These are phyloP conservation scores for Pogonomyrmex barbatus DNA, from an alignment of 1,140 invertebrate genomes.

Conservation along the genomic window DNA sequence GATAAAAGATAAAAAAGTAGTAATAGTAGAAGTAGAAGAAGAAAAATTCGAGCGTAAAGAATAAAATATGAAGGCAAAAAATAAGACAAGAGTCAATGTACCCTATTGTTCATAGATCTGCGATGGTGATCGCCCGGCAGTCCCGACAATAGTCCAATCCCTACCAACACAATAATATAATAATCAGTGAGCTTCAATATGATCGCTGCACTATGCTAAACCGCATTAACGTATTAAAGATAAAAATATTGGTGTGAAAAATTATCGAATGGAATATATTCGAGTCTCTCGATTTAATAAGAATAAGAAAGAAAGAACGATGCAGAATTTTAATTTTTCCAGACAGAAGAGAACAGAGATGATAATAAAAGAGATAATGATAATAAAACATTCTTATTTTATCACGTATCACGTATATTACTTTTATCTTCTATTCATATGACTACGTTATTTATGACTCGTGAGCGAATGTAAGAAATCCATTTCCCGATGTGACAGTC, in stretches of 20 bases:
- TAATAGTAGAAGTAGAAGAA: constrained; percentile 65
- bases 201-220: constrained; percentile 62
- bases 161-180: constrained; percentile 85
- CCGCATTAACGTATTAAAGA: constrained; percentile 15
- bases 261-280: constrained; percentile 24
- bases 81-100: constrained; percentile 83
- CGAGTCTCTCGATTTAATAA: background rate
- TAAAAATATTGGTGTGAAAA: constrained; percentile 25
- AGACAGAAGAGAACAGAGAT: background rate
- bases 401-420: background rate
- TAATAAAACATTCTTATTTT: background rate
- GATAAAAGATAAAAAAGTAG: constrained; percentile 54
- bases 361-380: background rate
- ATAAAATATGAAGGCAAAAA: constrained; percentile 74
- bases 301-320: too few relatives aligned
- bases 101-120: constrained; percentile 84
- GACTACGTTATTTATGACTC: background rate
- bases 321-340: background rate
- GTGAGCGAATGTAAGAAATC: background rate
- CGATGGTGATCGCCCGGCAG: constrained; percentile 83
- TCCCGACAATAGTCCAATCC: constrained; percentile 83
- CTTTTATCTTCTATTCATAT: background rate
- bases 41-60: constrained; percentile 71
- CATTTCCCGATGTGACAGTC: background rate
- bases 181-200: constrained; percentile 77